Base-by-base conservation (phyloP, 1,140 invertebrate genomes). In the Probaryconus sp. region DNA sequence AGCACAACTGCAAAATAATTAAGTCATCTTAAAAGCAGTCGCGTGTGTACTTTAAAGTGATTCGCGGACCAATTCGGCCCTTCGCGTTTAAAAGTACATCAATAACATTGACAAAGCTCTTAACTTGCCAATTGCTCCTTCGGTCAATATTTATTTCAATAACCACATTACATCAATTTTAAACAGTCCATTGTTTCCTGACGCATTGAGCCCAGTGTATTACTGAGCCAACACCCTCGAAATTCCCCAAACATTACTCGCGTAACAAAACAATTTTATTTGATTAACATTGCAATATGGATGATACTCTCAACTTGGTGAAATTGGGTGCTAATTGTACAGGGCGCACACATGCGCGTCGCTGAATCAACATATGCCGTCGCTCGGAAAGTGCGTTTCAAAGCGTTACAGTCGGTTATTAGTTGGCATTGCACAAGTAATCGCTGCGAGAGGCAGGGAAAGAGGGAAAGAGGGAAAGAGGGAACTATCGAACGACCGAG, bases 21-120 rank as follows among this genome's bases (percentile, higher is more conserved):
- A n/a, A n/a, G n/a, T n/a, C n/a, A n/a, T n/a, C n/a, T n/a, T n/a
- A n/a, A n/a, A n/a, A n/a, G n/a, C n/a, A n/a, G n/a, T n/a, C n/a
- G n/a, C n/a, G n/a, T n/a, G n/a, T n/a, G n/a, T n/a, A n/a, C n/a
- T n/a, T n/a, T n/a, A n/a, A n/a, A n/a, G n/a, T n/a, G n/a, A n/a
- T n/a, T n/a, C n/a, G n/a, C n/a, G n/a, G n/a, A n/a, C n/a, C n/a
- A n/a, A n/a, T n/a, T n/a, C n/a, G n/a, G n/a, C n/a, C n/a, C n/a
- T n/a, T n/a, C n/a, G n/a, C n/a, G n/a, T n/a, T 45, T 21, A 35
- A 17, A 10, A 16, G 17, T 17, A 2, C 40, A 37, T 53, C 35
- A 14, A 61, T 35, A 71, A 71, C 58, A 64, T 58, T 71, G 68
- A 64, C 68, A 58, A n/a, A 64, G 68, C 51, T 64, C 58, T 64